These are phyloP conservation scores for Pagetopsis macropterus DNA, from an alignment of 2,797 vertebrate species.

Conservation along the genomic window DNA sequence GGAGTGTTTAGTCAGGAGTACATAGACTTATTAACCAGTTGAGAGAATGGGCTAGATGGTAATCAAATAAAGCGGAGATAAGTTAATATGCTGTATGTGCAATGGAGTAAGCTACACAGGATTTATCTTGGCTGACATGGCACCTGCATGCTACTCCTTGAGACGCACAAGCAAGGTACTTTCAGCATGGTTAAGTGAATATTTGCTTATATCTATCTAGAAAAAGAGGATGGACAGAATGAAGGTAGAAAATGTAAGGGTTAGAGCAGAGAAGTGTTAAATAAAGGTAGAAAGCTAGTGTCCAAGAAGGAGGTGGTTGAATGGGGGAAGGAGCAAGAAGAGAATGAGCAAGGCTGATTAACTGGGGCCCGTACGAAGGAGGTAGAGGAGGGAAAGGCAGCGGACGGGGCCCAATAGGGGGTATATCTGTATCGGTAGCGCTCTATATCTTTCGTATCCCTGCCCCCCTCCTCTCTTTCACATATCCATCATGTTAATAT, in stretches of 20 bases:
- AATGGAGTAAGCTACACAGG: constrained; percentile 42
- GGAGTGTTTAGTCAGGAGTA: constrained; percentile 60
- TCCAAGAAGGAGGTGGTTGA: constrained; percentile 32
- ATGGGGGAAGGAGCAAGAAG: constrained; percentile 25
- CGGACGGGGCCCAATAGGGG: constrained; percentile 68
- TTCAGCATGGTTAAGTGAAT: neutral
- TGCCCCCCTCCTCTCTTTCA: constrained; percentile 61
- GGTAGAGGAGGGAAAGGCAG: constrained; percentile 49
- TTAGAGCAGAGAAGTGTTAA: constrained; percentile 13
- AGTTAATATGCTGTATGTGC: constrained; percentile 63
- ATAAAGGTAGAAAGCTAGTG: constrained; percentile 19
- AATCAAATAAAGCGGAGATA: constrained; percentile 69
- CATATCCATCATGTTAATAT: constrained; percentile 83
- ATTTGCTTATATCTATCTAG: constrained; percentile 70
- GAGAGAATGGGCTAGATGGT: constrained; percentile 56
- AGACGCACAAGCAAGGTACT: constrained; percentile 10
- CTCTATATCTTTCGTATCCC: constrained; percentile 66
- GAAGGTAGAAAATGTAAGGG: constrained; percentile 17
- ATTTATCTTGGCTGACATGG: constrained; percentile 36
- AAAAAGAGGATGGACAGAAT: constrained; percentile 34
- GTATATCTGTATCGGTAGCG: constrained; percentile 79
- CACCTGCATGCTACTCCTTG: constrained; percentile 14
- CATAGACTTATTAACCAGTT: constrained; percentile 68
- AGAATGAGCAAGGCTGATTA: constrained; percentile 66
- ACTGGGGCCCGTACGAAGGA: constrained; percentile 55